phyloP scores from a whole-genome alignment of 2,113 vertebrate genomes.

The Cervus canadensis region DNA sequence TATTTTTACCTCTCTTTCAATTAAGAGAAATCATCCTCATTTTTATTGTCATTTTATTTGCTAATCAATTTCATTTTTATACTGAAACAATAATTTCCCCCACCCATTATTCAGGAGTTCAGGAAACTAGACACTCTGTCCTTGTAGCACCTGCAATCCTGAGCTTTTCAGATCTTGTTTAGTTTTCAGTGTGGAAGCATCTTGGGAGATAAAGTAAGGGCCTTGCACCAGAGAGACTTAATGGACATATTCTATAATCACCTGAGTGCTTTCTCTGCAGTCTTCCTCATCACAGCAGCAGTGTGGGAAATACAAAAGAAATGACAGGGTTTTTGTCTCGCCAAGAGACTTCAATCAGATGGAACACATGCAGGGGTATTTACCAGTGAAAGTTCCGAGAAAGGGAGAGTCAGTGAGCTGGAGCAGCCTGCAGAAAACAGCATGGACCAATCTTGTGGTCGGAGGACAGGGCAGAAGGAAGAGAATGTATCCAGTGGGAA shows the following conservation, averaged over 20 bases:
- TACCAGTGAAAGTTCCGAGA: neutral
- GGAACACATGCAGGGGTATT: neutral
- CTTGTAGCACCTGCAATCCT: neutral
- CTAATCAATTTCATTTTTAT: conserved; percentile 15
- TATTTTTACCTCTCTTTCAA: neutral
- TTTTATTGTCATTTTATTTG: neutral
- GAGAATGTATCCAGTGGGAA: neutral
- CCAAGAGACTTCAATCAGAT: neutral
- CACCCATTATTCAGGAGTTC: neutral
- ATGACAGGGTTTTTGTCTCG: neutral
- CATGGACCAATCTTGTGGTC: neutral
- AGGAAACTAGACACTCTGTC: neutral
- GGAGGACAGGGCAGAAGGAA: neutral
- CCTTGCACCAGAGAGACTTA: neutral
- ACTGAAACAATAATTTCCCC: neutral
- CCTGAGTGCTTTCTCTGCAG: conserved; percentile 4
- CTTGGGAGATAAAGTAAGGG: neutral
- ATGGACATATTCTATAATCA: conserved; percentile 22
- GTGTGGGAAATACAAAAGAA: neutral
- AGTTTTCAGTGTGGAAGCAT: neutral
- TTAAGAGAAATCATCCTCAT: neutral
- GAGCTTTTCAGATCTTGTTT: neutral
- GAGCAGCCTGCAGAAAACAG: neutral
- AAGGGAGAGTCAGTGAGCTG: neutral
- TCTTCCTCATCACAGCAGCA: neutral